phyloP scores from a whole-genome alignment of 2,797 vertebrate species.

The Gambusia yucatana region DNA sequence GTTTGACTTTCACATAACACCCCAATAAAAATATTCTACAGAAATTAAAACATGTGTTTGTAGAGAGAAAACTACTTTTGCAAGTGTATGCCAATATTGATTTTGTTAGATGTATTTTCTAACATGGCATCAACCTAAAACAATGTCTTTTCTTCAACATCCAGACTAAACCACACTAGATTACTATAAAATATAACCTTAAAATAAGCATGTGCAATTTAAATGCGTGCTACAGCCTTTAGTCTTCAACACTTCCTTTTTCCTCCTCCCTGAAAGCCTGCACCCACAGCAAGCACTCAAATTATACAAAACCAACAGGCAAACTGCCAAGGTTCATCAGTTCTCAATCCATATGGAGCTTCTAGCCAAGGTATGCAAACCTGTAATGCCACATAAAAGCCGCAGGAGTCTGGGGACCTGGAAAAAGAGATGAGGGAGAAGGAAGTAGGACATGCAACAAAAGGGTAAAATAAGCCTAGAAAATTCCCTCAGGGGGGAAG shows the following conservation, averaged over 20 bases:
- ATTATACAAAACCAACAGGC: constrained; percentile 35
- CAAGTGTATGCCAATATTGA: background rate
- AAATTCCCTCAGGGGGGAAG: constrained; percentile 43
- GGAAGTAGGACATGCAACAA: constrained; percentile 64
- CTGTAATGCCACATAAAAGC: constrained; percentile 72
- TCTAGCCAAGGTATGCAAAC: constrained; percentile 53
- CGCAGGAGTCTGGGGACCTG: constrained; percentile 52
- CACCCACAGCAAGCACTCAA: constrained; percentile 27
- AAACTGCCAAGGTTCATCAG: constrained; percentile 44
- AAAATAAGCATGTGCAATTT: background rate
- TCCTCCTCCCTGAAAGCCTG: background rate
- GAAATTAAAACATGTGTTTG: background rate
- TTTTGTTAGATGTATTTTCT: background rate
- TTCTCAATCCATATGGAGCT: constrained; percentile 47
- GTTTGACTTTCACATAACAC: background rate
- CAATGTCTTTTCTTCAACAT: background rate
- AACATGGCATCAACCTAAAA: background rate
- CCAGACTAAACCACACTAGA: background rate
- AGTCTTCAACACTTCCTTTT: constrained; percentile 12
- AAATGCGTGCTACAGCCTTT: constrained; percentile 9
- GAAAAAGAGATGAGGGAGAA: constrained; percentile 45
- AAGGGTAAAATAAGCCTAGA: constrained; percentile 63
- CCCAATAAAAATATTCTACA: background rate
- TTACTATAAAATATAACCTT: background rate
- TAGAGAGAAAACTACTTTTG: background rate